Percentiles rank a stretch among this genome's conserved stretches.
These are phyloP conservation scores for Galerucella nymphaeae DNA, from an alignment of 2,888 invertebrate species.

Conservation along the genomic window DNA sequence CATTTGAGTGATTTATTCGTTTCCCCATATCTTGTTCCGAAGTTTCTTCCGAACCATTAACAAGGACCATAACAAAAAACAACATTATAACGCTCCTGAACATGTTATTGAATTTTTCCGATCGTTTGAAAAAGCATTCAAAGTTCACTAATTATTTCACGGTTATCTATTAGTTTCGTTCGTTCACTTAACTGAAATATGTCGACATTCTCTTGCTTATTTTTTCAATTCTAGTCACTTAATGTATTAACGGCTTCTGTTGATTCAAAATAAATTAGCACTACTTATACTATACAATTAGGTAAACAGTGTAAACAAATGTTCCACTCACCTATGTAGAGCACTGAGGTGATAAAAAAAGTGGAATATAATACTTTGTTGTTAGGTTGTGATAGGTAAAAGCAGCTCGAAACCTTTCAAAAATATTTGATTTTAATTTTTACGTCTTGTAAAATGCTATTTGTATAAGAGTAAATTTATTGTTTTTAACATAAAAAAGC, in stretches of 20 bases:
- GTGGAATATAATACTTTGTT: no score
- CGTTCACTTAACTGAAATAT: constrained; percentile 15
- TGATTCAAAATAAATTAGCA: constrained; percentile 15
- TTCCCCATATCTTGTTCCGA: constrained; percentile 49
- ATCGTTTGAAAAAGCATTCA: neutral
- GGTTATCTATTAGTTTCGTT: constrained; percentile 37
- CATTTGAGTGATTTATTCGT: constrained; percentile 45
- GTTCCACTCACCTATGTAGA: neutral
- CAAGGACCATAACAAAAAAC: constrained; percentile 38
- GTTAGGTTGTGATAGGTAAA: no score
- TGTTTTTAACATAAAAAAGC: no score
- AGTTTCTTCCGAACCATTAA: constrained; percentile 44
- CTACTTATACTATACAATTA: neutral
- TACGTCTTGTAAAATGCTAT: no score
- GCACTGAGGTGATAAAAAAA: no score
- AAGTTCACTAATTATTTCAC: constrained; percentile 42
- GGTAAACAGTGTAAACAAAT: neutral
- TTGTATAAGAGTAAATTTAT: no score
- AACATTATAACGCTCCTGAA: constrained; percentile 27
- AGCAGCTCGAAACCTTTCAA: no score
- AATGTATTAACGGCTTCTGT: no score
- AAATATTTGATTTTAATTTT: no score
- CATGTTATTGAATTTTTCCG: constrained; percentile 13
- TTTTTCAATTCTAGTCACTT: constrained; percentile 24
- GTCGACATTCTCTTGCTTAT: constrained; percentile 25